phyloP scores from a whole-genome alignment of 2,797 vertebrate genomes.

The Hippocampus kuda region DNA sequence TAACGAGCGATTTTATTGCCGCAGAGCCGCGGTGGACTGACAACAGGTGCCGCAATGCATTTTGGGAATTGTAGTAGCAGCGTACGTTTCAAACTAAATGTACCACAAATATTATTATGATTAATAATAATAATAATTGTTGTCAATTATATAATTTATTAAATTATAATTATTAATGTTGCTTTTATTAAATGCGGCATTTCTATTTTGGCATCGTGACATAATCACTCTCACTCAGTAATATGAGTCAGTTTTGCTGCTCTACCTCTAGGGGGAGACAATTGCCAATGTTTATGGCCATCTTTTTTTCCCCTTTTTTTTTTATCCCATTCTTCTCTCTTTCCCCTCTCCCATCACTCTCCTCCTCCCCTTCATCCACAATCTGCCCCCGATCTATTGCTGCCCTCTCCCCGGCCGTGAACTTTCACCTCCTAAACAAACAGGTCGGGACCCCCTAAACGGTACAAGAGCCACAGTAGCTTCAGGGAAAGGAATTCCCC shows the following conservation, averaged over 20 bases:
- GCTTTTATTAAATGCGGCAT: neutral
- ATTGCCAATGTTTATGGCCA: slow-evolving; percentile 3
- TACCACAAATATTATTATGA: neutral
- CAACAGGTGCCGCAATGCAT: neutral
- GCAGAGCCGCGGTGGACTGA: neutral
- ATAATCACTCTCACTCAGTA: neutral
- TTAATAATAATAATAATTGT: neutral
- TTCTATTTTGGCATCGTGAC: neutral
- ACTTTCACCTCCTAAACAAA: slow-evolving; percentile 58
- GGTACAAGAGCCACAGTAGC: slow-evolving; percentile 42
- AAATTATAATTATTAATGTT: neutral
- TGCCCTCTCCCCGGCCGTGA: slow-evolving; percentile 19
- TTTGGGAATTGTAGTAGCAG: neutral
- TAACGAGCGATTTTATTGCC: neutral
- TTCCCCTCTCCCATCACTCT: neutral
- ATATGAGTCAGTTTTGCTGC: neutral
- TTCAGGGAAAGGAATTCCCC: slow-evolving; percentile 24
- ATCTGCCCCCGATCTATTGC: slow-evolving; percentile 33
- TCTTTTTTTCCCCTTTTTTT: neutral
- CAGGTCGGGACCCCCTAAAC: slow-evolving; percentile 39
- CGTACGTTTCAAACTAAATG: neutral
- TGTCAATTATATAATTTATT: neutral
- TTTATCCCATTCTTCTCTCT: neutral
- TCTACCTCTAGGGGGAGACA: slow-evolving; percentile 44
- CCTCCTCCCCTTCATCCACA: neutral